phyloP scores from a whole-genome alignment of 2,888 invertebrate species.

The Euplagia quadripunctaria region DNA sequence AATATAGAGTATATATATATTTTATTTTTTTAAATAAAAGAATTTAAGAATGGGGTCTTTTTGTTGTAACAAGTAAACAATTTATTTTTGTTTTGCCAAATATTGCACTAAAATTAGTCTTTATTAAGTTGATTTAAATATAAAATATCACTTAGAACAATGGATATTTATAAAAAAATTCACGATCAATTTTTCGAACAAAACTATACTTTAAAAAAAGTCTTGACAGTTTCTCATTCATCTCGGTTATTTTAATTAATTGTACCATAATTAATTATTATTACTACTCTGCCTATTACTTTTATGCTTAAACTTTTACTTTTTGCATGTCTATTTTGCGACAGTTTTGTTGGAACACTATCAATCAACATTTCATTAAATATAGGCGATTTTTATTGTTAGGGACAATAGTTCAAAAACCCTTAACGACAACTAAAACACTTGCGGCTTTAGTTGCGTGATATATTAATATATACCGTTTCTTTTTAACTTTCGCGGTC shows the following conservation, averaged over 20 bases:
- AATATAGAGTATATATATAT: background rate
- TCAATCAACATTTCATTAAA: background rate
- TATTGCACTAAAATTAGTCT: background rate
- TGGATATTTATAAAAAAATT: background rate
- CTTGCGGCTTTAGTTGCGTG: background rate
- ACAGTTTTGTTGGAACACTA: background rate
- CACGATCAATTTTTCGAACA: background rate
- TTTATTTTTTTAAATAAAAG: too few species aligned
- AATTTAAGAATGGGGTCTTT: background rate
- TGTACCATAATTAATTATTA: slow-evolving; percentile 12
- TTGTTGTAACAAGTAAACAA: background rate
- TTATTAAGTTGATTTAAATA: background rate
- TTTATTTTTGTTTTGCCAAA: background rate
- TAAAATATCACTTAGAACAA: background rate
- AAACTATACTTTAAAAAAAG: slow-evolving; percentile 1
- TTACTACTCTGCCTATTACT: background rate
- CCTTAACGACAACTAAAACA: too few species aligned
- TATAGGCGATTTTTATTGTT: background rate
- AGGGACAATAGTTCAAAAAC: background rate
- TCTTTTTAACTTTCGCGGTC: background rate
- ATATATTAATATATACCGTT: background rate
- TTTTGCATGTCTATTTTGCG: slow-evolving; percentile 14
- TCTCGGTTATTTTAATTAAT: slow-evolving; percentile 23
- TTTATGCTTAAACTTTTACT: slow-evolving; percentile 10
- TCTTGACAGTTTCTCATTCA: slow-evolving; percentile 51